phyloP scores from a whole-genome alignment of 2,797 vertebrate species.

The Tamandua tetradactyla region DNA sequence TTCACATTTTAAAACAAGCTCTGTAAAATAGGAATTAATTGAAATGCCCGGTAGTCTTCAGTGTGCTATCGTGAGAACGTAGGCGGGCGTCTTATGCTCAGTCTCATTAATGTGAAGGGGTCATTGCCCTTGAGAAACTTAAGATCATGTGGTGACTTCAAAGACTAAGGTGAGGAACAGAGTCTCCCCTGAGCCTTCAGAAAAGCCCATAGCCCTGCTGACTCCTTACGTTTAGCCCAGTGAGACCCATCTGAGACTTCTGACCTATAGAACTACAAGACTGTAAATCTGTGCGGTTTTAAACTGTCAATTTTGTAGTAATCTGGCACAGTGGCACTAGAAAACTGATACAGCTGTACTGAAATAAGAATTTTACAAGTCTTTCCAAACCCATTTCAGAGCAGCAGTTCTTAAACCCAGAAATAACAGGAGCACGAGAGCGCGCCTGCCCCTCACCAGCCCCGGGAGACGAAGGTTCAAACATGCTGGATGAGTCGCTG shows the following conservation, averaged over 20 bases:
- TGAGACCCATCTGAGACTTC: background rate
- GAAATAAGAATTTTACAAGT: background rate
- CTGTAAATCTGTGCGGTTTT: background rate
- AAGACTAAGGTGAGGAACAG: background rate
- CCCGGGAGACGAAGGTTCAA: constrained; percentile 95
- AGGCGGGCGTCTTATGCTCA: background rate
- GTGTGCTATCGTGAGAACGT: too few species aligned
- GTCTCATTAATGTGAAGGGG: background rate
- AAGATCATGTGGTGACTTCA: background rate
- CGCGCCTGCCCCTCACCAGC: constrained; percentile 86
- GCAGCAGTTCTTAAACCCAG: background rate
- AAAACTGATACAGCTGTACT: background rate
- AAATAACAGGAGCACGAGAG: fast-evolving
- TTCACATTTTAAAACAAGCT: background rate
- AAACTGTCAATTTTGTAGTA: background rate
- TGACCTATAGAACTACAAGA: background rate
- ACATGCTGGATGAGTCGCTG: constrained; percentile 95
- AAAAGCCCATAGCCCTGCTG: background rate
- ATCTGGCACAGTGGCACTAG: background rate
- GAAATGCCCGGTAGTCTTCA: background rate
- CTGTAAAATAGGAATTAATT: background rate
- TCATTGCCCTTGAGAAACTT: background rate
- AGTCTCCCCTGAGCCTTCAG: background rate
- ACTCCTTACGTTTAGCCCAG: background rate
- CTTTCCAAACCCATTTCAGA: background rate